Evolutionary conservation across 2,797 vertebrate genomes (phyloP), one percentile per base, ranked within the genome.

Genomic region (Sebastes kiyomatsui): DNA sequence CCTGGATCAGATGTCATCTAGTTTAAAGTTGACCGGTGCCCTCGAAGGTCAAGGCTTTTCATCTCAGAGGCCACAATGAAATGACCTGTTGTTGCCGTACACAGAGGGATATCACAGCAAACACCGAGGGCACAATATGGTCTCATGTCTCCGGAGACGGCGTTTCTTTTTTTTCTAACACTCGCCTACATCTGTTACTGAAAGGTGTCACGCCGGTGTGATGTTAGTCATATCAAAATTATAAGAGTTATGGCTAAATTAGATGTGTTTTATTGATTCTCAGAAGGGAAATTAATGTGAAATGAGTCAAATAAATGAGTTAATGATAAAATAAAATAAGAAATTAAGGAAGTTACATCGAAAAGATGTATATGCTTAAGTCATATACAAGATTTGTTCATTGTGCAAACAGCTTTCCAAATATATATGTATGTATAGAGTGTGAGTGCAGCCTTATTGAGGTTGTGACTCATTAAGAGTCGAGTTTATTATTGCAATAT

Each of bases 31-130:
- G 54, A 76, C 55, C 59, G 20, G 67, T 84, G 85, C 62, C 87
- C 83, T 78, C 20, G 5, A 66, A 92, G 93, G 94, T 94, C 93
- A 92, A 60, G 62, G 68, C 87, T 90, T 93, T 95, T 95, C 86
- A 94, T 95, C 91, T 84, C 25, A 0, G 69, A 80, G 87, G 82
- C 67, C 81, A 67, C 68, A 33, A 74, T 69, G 61, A 77, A 84
- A 23, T 85, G 92, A 88, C 85, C 87, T 76, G 80, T 86, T 92
- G 85, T 91, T 86, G 78, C 79, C 75, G 54, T 56, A 85, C 66
- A 80, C 32, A n/a, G 65, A 72, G n/a, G 16, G 60, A 72, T 9
- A 64, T 76, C 72, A 77, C 72, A 80, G 84, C 72, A 83, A 87
- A 88, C 73, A 64, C 12, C 0, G 49, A 60, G 16, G 4, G n/a